Percentiles rank a stretch among this genome's conserved stretches.
phyloP scores from a whole-genome alignment of 1,140 invertebrate species.

The Atta cephalotes region DNA sequence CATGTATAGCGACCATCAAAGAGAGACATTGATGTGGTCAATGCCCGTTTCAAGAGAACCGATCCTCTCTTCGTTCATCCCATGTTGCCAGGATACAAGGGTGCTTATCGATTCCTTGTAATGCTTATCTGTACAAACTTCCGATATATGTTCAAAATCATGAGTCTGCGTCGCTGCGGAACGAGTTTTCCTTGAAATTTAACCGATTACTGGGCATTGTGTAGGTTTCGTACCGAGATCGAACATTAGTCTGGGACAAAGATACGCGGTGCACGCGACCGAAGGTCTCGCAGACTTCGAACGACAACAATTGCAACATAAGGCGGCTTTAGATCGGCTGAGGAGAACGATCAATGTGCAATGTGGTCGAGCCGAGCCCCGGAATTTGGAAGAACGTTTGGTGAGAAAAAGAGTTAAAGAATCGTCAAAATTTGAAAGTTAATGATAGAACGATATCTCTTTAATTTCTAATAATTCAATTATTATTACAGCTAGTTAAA shows the following conservation, averaged over 20 bases:
- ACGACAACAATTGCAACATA: constrained; percentile 87
- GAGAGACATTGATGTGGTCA: constrained; percentile 88
- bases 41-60: constrained; percentile 87
- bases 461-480: constrained; percentile 21
- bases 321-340: constrained; percentile 86
- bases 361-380: constrained; percentile 87
- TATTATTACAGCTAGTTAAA: constrained; percentile 86
- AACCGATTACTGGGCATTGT: background rate
- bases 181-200: background rate
- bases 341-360: constrained; percentile 87
- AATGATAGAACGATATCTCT: constrained; percentile 12
- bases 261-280: constrained; percentile 89
- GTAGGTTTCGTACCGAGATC: constrained; percentile 89
- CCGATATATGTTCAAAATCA: constrained; percentile 10
- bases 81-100: constrained; percentile 90
- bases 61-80: constrained; percentile 90
- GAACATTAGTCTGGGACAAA: constrained; percentile 88
- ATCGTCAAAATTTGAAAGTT: background rate
- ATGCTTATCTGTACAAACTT: background rate
- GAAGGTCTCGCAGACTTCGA: constrained; percentile 90
- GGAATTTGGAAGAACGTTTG: constrained; percentile 88
- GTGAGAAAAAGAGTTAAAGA: constrained; percentile 82
- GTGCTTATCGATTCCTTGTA: constrained; percentile 78
- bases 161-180: background rate
- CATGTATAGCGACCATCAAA: constrained; percentile 44